A percentile compares a stretch with the other conserved stretches of the same genome.
Evolutionary conservation across 2,113 vertebrate species (phyloP).

Genomic region (Nyctereutes procyonoides): DNA sequence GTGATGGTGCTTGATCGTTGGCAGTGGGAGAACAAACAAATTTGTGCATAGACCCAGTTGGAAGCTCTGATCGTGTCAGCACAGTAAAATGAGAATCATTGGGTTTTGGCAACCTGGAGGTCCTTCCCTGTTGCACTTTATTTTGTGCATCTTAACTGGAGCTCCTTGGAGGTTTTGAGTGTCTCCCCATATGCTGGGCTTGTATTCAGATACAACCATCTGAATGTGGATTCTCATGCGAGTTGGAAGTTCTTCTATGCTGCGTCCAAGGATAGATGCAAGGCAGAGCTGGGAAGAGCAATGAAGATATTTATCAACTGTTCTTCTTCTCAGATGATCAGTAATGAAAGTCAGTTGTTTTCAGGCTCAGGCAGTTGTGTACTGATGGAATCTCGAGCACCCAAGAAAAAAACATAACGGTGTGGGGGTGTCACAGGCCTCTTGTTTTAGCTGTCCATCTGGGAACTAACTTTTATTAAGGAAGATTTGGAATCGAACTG

Average conservation of each 20-base stretch:
- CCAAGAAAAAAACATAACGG: rapidly evolving
- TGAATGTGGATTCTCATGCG: not conserved
- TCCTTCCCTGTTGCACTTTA: too few species aligned
- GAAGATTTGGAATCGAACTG: not conserved
- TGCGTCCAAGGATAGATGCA: not conserved
- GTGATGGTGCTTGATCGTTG: not conserved
- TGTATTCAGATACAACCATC: too few species aligned
- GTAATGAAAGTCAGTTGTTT: not conserved
- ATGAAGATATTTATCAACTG: too few species aligned
- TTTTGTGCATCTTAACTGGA: not conserved
- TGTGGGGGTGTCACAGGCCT: not conserved
- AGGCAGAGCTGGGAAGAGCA: not conserved
- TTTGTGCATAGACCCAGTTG: rapidly evolving
- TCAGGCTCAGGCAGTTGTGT: not conserved
- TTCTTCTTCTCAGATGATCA: not conserved
- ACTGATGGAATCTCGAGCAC: not conserved
- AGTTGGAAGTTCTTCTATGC: not conserved
- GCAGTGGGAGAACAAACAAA: not conserved
- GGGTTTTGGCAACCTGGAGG: not conserved
- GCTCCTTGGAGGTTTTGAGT: not conserved
- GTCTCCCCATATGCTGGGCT: not conserved
- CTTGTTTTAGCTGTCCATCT: not conserved
- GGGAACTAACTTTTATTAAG: not conserved
- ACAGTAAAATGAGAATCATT: rapidly evolving
- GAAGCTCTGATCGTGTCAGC: not conserved